Evolutionary conservation across 2,113 vertebrate genomes (phyloP), one percentile per base, ranked within the genome.

Genomic region (Verasper variegatus): DNA sequence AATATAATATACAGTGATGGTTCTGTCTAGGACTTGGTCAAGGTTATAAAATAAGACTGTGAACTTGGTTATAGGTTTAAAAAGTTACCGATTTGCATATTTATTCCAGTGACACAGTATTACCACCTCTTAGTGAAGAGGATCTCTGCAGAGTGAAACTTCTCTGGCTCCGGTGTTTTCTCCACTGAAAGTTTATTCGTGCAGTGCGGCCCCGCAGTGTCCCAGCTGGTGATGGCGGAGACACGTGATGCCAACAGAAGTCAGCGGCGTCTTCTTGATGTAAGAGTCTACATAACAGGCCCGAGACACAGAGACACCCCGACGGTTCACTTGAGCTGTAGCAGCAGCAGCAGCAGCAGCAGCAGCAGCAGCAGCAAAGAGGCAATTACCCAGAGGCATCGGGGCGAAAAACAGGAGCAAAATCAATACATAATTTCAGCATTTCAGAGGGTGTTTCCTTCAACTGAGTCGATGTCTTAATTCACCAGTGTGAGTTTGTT

Each of bases 361-460:
- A 87, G n/a, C n/a, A 51, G 47, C 77, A 78, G 47, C 77, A 78
- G 85, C 86, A 85, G 86, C 84, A 87, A 86, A 89, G 84, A 92
- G 84, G 85, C 86, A 92, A 92, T 93, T 92, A 92, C 81, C 90
- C 88, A 82, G 85, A 92, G 84, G 89, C 92, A 91, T 75, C 67
- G 76, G 86, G 74, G 85, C 88, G 86, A 90, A 88, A 87, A 90
- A 93, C 90, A 85, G 88, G 68, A 86, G 75, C 60, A 91, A 92
- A 93, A 93, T 93, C 92, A 92, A 93, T 92, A 91, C 51, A 93
- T 92, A 85, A 93, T 93, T 92, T 91, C 87, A 90, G 85, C 80
- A 83, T 93, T 92, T 92, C 88, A 92, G 84, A 89, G 79, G 74
- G 88, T 89, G 88, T 89, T 93, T 93, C 89, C 90, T 82, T 91